phyloP scores from a whole-genome alignment of 2,113 vertebrate species.

The Microcebus griseorufus region DNA sequence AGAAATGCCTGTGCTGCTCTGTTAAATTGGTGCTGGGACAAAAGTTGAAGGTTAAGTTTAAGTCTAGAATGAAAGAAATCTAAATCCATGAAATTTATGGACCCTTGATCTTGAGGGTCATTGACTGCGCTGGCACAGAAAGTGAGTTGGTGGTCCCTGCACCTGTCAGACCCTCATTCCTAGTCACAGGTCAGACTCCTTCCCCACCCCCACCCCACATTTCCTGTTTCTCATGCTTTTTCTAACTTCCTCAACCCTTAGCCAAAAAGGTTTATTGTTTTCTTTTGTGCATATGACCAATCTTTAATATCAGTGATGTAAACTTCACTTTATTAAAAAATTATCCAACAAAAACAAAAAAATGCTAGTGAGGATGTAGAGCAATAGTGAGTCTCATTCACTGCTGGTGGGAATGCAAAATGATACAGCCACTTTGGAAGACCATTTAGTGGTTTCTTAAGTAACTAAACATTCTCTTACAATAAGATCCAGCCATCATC shows the following conservation, averaged over 20 bases:
- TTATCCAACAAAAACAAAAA: too few relatives aligned
- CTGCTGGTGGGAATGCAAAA: too few relatives aligned
- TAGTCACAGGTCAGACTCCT: too few relatives aligned
- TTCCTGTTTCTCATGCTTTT: too few relatives aligned
- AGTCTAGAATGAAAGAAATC: not conserved
- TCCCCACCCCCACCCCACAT: accelerated
- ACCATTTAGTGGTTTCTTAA: too few relatives aligned
- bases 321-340: not conserved
- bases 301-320: not conserved
- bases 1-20: not conserved
- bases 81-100: accelerated
- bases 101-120: not conserved
- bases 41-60: not conserved
- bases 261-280: not conserved
- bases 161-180: too few relatives aligned
- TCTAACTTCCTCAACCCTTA: not conserved
- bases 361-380: too few relatives aligned
- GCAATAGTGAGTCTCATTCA: too few relatives aligned
- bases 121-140: not conserved
- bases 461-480: too few relatives aligned
- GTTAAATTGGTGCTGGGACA: not conserved
- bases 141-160: not conserved
- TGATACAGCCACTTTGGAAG: too few relatives aligned
- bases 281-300: not conserved
- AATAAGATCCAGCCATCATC: too few relatives aligned